Conservation (phyloP, 1,140 invertebrate species). For the Apolygus lucorum region DNA sequence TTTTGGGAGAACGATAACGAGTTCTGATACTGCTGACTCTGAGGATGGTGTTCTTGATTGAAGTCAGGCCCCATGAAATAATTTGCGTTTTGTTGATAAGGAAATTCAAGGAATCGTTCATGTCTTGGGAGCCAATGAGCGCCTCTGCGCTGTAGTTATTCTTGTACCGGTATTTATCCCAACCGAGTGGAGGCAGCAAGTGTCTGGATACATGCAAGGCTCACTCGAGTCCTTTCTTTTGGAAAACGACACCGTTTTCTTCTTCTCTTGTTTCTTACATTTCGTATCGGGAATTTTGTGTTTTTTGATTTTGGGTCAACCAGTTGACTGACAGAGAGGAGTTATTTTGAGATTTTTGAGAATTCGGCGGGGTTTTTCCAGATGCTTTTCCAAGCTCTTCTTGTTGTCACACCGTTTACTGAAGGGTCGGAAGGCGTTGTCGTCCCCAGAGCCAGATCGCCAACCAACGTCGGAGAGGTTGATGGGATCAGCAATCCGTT, state of each 20-base stretch:
- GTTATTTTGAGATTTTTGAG: constrained; percentile 21
- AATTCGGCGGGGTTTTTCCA: not conserved
- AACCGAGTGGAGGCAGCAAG: constrained; percentile 2
- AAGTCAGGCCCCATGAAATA: constrained; percentile 23
- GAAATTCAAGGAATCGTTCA: constrained; percentile 41
- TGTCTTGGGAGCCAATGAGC: constrained; percentile 43
- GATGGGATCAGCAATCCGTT: constrained; percentile 34
- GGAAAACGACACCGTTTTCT: constrained; percentile 13
- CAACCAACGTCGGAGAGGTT: constrained; percentile 38
- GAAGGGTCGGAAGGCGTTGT: constrained; percentile 27
- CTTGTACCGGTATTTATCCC: constrained; percentile 28
- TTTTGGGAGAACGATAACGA: constrained; percentile 23
- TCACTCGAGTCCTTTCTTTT: constrained; percentile 21
- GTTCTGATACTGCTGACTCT: constrained; percentile 26
- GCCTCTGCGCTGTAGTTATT: constrained; percentile 52
- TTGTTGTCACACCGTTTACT: not conserved
- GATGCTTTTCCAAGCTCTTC: constrained; percentile 11
- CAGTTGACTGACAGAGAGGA: constrained; percentile 55
- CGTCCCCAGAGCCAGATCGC: constrained; percentile 38
- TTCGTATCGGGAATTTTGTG: constrained; percentile 37
- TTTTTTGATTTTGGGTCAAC: constrained; percentile 48
- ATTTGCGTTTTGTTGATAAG: constrained; percentile 28
- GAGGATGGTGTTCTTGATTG: not conserved
- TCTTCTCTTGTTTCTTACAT: constrained; percentile 23
- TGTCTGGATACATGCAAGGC: constrained; percentile 24